Percentiles rank a stretch among this genome's conserved stretches.
Evolutionary conservation across 1,140 invertebrate genomes (phyloP).

Genomic region (Drosophila cardini): DNA sequence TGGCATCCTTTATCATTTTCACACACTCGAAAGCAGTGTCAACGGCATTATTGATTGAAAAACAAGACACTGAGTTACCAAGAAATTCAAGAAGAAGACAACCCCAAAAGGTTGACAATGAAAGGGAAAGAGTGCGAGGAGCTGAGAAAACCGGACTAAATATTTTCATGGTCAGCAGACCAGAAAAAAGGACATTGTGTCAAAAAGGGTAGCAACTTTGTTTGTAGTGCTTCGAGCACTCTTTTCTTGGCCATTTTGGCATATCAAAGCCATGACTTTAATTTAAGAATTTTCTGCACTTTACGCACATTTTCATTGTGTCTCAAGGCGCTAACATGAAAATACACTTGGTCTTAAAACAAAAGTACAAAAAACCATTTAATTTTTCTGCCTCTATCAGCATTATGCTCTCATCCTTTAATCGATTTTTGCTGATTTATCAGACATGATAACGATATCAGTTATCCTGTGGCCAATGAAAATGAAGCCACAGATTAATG

Average conservation of each 20-base stretch:
- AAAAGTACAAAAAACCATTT: neutral
- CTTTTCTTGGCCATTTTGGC: neutral
- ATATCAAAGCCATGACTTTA: slow-evolving; percentile 27
- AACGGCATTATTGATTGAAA: slow-evolving; percentile 72
- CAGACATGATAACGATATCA: neutral
- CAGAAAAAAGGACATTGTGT: slow-evolving; percentile 56
- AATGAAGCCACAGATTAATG: neutral
- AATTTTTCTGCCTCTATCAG: too few species aligned
- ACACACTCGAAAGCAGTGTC: slow-evolving; percentile 54
- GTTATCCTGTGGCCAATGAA: neutral
- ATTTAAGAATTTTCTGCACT: slow-evolving; percentile 17
- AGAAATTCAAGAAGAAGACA: neutral
- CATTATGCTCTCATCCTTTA: neutral
- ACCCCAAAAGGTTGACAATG: neutral
- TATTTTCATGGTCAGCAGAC: slow-evolving; percentile 75
- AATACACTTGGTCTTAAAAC: slow-evolving; percentile 46
- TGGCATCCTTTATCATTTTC: slow-evolving; percentile 67
- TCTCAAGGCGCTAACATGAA: slow-evolving; percentile 30
- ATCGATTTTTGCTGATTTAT: neutral
- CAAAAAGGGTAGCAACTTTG: slow-evolving; percentile 9
- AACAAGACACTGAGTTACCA: slow-evolving; percentile 7
- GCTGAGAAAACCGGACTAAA: slow-evolving; percentile 15
- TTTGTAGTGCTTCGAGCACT: slow-evolving; percentile 21
- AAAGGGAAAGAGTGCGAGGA: neutral
- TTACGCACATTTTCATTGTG: slow-evolving; percentile 14